A percentile compares a stretch with the other conserved stretches of the same genome.
These are phyloP conservation scores for Cheilosia vulpina DNA, from an alignment of 2,888 invertebrate genomes.

Conservation along the genomic window DNA sequence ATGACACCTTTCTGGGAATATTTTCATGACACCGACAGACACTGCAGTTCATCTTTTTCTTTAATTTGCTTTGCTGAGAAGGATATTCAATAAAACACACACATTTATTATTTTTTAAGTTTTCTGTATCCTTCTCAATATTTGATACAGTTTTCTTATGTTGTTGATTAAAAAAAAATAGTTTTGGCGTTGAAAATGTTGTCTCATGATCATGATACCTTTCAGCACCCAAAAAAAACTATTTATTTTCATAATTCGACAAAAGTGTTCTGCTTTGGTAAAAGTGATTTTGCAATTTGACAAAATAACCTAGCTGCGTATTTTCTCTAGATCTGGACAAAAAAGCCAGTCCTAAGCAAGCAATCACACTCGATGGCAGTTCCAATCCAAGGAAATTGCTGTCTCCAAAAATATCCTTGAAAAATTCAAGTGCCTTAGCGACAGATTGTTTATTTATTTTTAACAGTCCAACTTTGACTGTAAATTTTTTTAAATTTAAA, in stretches of 20 bases:
- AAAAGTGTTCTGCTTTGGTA: background rate
- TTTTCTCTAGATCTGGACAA: background rate
- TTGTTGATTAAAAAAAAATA: too few species aligned
- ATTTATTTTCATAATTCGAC: background rate
- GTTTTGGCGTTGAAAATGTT: background rate
- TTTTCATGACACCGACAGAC: too few species aligned
- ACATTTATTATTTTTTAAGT: too few species aligned
- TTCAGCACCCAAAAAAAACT: too few species aligned
- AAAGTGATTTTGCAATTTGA: background rate
- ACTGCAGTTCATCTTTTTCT: too few species aligned
- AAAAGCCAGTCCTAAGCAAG: slow-evolving; percentile 12
- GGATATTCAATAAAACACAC: too few species aligned
- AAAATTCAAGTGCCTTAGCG: slow-evolving; percentile 2
- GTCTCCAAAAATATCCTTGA: slow-evolving; percentile 10
- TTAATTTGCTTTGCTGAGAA: too few species aligned
- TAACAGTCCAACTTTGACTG: slow-evolving; percentile 11
- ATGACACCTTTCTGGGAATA: too few species aligned
- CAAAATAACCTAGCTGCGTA: background rate
- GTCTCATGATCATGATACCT: background rate
- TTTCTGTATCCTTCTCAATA: too few species aligned
- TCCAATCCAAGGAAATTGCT: background rate
- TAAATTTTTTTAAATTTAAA: slow-evolving; percentile 22
- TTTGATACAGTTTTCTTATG: too few species aligned
- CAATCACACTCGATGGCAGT: background rate
- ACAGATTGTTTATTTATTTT: slow-evolving; percentile 28